Percentiles rank a stretch among this genome's conserved stretches.
Evolutionary conservation across 2,888 invertebrate species (phyloP).

Genomic region (Labia minor): DNA sequence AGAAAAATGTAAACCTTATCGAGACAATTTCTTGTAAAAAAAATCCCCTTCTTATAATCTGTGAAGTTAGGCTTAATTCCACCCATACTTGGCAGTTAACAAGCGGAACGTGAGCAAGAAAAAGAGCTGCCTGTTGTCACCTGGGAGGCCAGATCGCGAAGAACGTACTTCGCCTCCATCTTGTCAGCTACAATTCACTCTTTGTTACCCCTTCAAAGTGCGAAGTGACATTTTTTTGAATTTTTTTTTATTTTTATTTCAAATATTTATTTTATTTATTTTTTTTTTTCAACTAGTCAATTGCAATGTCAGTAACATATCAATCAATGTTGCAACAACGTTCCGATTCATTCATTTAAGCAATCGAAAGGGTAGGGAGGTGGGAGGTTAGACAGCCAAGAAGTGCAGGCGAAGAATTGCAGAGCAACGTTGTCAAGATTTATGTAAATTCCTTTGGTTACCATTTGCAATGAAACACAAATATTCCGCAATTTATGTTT

Average conservation of each 20-base stretch:
- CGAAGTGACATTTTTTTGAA: background rate
- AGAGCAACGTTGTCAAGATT: background rate
- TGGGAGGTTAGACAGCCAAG: background rate
- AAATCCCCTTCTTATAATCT: too few relatives aligned
- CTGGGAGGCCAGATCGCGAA: background rate
- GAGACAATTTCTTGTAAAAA: too few relatives aligned
- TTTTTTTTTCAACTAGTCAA: background rate
- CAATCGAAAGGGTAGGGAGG: background rate
- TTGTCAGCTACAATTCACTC: constrained; percentile 5
- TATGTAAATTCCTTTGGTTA: background rate
- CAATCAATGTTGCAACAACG: background rate
- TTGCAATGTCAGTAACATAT: constrained; percentile 6
- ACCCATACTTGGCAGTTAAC: background rate
- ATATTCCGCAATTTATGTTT: constrained; percentile 13
- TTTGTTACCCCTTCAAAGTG: background rate
- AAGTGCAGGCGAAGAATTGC: background rate
- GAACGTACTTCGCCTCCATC: constrained; percentile 3
- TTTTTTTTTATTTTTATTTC: background rate
- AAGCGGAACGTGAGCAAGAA: background rate
- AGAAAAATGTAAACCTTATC: too few relatives aligned
- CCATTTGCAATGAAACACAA: background rate
- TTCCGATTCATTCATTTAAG: background rate
- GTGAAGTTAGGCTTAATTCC: background rate
- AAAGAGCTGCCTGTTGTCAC: background rate
- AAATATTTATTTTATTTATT: too few relatives aligned